Base-by-base conservation (phyloP, 1,140 invertebrate genomes). In the Tribolium madens region DNA sequence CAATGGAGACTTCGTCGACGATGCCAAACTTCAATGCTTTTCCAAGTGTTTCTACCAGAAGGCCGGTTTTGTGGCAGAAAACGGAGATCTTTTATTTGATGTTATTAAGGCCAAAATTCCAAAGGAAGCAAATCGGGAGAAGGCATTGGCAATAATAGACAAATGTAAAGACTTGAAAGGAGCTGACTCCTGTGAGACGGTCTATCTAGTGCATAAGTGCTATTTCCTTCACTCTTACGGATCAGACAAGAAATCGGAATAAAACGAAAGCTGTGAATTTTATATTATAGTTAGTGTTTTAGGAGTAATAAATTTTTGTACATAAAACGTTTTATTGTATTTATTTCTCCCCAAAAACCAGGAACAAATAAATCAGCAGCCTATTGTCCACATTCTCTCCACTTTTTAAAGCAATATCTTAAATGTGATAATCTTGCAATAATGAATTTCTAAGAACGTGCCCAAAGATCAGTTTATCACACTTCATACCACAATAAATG, bases 151-250 rank as follows among this genome's bases (percentile, higher is more conserved):
- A 42, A 76, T 83, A 12, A 79, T 88, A 3, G 85, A 87, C 12
- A 83, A 85, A 72, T 88, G 87, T 73, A 86, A 85, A 42, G 82
- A 81, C 26, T 84, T 84, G 42, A 85, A 88, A 68, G 88, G 88
- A 70, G 86, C 83, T 31, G 83, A 86, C 57, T 78, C 84, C 1
- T 86, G 85, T 9, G 88, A 88, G 21, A 88, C 85, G 0, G 85
- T 86, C 1, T 88, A 84, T 52, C 81, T 87, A 76, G 85, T 88
- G 3, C 87, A 87, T 72, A 88, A 88, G 80, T 89, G 88, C 79
- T 89, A 88, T 72, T 85, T 86, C 26, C 79, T 83, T 33, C 83
- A 84, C 2, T 33, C 57, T 33, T 33, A 21, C 6, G 15, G 87
- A 84, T 2, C 33, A 36, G 18, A 42, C 26, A 36, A 47, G n/a